Evolutionary conservation across 2,113 vertebrate species (phyloP).

Genomic region (Erythrocercus mccallii): DNA sequence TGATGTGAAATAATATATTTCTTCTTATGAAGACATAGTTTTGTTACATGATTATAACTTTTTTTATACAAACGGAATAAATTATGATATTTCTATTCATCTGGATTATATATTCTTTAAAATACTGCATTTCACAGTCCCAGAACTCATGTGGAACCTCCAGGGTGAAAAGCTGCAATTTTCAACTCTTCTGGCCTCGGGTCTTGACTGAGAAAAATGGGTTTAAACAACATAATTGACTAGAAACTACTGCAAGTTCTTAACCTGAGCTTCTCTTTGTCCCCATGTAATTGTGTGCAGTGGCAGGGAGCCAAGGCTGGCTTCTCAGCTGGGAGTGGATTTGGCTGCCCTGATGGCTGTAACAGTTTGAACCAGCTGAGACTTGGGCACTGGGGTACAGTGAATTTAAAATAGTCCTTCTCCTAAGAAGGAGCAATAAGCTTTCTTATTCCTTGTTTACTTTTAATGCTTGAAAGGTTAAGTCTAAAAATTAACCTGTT

Average conservation of each 20-base stretch:
- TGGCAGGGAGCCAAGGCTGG: background rate
- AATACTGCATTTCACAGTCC: background rate
- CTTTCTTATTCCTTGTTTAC: background rate
- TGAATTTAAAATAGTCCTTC: background rate
- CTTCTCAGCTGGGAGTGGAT: background rate
- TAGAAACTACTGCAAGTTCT: background rate
- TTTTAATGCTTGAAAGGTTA: background rate
- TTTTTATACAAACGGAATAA: constrained; percentile 83
- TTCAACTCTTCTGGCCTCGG: background rate
- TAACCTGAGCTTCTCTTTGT: background rate
- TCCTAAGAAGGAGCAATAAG: background rate
- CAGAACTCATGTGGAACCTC: background rate
- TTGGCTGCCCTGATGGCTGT: background rate
- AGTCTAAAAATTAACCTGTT: constrained; percentile 29
- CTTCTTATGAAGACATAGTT: constrained; percentile 77
- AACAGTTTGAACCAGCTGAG: background rate
- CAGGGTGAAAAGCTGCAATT: background rate
- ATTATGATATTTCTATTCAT: constrained; percentile 81
- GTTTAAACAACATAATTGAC: background rate
- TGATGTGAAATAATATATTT: constrained; percentile 85
- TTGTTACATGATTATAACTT: constrained; percentile 78
- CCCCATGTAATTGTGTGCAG: background rate
- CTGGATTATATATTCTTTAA: background rate
- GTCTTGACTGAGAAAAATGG: background rate
- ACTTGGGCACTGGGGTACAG: background rate